phyloP scores from a whole-genome alignment of 2,113 vertebrate genomes.

The Melanostigma gelatinosum region DNA sequence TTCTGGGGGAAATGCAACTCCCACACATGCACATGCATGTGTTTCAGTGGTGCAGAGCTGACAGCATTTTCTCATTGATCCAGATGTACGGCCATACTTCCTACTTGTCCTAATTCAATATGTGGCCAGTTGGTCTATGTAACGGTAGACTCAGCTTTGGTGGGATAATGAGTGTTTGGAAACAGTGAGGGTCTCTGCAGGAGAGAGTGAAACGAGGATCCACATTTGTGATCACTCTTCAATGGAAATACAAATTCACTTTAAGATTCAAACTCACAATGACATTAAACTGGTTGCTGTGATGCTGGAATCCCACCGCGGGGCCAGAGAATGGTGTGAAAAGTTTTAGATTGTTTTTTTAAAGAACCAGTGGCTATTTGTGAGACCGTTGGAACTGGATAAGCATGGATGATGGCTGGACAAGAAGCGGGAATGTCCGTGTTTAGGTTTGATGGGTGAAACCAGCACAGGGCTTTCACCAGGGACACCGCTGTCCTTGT shows the following conservation, averaged over 20 bases:
- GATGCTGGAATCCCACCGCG: background rate
- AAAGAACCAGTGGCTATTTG: background rate
- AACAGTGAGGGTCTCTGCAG: background rate
- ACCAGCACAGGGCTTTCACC: no score
- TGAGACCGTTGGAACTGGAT: background rate
- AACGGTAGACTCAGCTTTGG: conserved; percentile 41
- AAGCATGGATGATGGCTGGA: background rate
- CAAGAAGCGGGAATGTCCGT: no score
- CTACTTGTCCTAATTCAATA: conserved; percentile 51
- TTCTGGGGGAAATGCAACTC: conserved; percentile 31
- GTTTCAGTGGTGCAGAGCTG: conserved; percentile 27
- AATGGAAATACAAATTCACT: background rate
- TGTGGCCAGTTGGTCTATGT: conserved; percentile 41
- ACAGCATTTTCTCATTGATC: conserved; percentile 42
- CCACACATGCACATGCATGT: background rate
- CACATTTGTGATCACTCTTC: background rate
- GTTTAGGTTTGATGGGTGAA: no score
- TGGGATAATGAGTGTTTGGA: conserved; percentile 32
- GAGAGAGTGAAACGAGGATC: conserved; percentile 8
- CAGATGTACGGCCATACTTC: conserved; percentile 23
- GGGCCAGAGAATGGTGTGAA: background rate
- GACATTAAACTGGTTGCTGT: background rate
- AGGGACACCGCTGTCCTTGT: no score
- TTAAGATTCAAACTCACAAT: conserved; percentile 6
- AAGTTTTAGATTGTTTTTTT: no score